Evolutionary conservation across 1,140 invertebrate species (phyloP).

Genomic region (Atta texana): DNA sequence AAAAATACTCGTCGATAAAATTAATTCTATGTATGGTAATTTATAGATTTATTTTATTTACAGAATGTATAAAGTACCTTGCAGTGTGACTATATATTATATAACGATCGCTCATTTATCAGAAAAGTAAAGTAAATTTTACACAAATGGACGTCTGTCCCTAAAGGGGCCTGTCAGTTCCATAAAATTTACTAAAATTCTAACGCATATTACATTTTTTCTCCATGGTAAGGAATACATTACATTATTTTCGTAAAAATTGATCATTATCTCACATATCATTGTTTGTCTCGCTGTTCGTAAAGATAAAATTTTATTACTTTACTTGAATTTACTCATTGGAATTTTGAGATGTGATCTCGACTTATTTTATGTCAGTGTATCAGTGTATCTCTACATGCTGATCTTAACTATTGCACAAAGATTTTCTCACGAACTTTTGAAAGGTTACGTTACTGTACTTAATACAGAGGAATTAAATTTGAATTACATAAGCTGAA

Average conservation of each 20-base stretch:
- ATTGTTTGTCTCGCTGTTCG: not conserved
- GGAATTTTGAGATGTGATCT: not conserved
- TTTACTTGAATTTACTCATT: not conserved
- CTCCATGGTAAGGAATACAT: no score
- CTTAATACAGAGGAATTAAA: not conserved
- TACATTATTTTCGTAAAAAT: constrained; percentile 1
- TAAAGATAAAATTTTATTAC: constrained; percentile 17
- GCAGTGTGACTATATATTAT: no score
- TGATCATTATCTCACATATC: not conserved
- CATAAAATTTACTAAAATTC: no score
- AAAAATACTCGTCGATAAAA: no score
- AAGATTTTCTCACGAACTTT: constrained; percentile 1
- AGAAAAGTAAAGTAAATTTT: no score
- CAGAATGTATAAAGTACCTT: no score
- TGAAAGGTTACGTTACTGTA: not conserved
- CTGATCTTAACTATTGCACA: not conserved
- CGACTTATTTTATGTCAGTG: not conserved
- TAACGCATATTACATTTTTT: no score
- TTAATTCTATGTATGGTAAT: no score
- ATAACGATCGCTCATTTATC: no score
- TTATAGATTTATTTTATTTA: no score
- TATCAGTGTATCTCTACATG: not conserved
- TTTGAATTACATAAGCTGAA: not conserved
- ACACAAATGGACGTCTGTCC: no score
- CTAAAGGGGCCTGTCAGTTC: no score